A percentile compares a stretch with the other conserved stretches of the same genome.
phyloP scores from a whole-genome alignment of 2,797 vertebrate species.

The Sebastes matsubarae region DNA sequence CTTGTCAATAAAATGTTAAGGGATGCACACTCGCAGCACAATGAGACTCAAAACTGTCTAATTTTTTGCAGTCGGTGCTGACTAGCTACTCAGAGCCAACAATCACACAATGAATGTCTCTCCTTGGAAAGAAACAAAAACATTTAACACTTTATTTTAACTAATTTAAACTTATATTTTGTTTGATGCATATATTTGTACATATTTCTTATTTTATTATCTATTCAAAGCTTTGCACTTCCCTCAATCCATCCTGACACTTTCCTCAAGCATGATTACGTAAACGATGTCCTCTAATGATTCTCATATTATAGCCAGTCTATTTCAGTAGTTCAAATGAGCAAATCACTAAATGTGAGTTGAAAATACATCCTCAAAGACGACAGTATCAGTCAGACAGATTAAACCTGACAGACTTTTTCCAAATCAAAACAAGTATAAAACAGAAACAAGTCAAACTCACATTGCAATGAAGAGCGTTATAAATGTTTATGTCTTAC shows the following conservation, averaged over 20 bases:
- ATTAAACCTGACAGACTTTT: background rate
- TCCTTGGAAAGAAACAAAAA: background rate
- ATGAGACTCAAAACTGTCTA: no score
- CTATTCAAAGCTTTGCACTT: no score
- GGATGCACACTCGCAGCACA: background rate
- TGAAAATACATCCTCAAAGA: background rate
- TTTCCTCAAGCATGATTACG: no score
- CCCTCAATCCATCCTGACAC: no score
- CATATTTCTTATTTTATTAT: no score
- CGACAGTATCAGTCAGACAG: background rate
- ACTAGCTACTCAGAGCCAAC: background rate
- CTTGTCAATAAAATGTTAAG: background rate
- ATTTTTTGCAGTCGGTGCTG: no score
- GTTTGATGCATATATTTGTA: no score
- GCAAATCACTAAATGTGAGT: background rate
- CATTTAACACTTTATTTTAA: background rate
- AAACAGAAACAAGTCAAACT: background rate
- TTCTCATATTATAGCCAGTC: background rate
- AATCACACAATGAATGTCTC: no score
- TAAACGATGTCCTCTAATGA: background rate
- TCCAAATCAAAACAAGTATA: background rate
- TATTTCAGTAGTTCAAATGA: background rate
- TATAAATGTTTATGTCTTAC: conserved; percentile 20
- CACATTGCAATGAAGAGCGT: background rate
- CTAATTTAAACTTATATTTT: no score